Base-by-base conservation (phyloP, 2,888 invertebrate species). In the Gastracanthus pulcherrimus region DNA sequence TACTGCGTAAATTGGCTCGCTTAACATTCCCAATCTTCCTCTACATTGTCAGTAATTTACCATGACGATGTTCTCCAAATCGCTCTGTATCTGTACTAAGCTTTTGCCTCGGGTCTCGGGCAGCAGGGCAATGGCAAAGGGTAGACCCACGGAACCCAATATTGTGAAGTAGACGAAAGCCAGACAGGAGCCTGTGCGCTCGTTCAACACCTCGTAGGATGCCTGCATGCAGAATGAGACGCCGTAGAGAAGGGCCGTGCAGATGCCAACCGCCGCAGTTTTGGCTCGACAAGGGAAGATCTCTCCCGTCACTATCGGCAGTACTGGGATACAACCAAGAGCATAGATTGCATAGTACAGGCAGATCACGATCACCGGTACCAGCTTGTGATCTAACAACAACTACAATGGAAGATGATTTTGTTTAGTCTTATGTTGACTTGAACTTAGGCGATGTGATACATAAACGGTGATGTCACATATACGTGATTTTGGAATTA, bases 231-330 rank as follows among this genome's bases (percentile, higher is more conserved):
- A 58, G 34, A 86, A 84, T 0, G 83, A 69, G 4, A 82, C 62
- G 0, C 87, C 31, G 69, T 86, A 86, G 1, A 86, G 29, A 3
- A 85, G 26, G 0, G 85, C 82, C 29, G 84, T 82, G 60, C 79
- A 84, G 5, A 84, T 79, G 9, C 84, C 81, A 7, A 86, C 72
- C 0, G 83, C 82, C 0, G 82, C 74, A 13, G 85, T 86, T 74
- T 85, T 86, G 6, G 80, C 79, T 6, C 84, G 82, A 5, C 82
- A 82, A 26, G 86, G 85, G 80, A 86, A 86, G 34, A 87, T 83
- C 29, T 87, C 86, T 4, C 83, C 84, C 0, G 85, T 85, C 0
- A 87, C 48, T 13, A 86, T 79, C 0, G 87, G 86, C 34, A 86
- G 16, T 16, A 87, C 80, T 1, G 87, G 87, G 11, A 80, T 85